Evolutionary conservation across 2,888 invertebrate genomes (phyloP), one percentile per base, ranked within the genome.

Genomic region (Ochropleura plecta): DNA sequence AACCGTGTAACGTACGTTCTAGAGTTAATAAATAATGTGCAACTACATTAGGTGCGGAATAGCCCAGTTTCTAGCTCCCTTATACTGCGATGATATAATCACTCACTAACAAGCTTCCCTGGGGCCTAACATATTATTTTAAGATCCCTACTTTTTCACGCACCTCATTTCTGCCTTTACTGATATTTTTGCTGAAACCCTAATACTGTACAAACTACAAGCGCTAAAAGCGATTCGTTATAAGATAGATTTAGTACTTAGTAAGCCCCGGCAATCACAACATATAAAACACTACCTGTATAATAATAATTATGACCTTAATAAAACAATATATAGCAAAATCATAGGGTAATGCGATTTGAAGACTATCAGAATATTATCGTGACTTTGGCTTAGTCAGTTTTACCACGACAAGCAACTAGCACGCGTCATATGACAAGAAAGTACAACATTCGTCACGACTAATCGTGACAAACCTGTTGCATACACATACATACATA

Each of bases 1-100:
- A 30, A 94, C 91, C 89, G 83, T 91, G 89, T 92, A 92, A 90
- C 88, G 88, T 91, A 89, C 86, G 72, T 83, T 84, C 76, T 92
- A 89, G 91, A 91, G 81, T 86, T 86, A 87, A 74, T 72, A 59
- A 87, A 74, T 72, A 59, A 57, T 84, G 66, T 74, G 69, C 70
- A 84, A 78, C 64, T 72, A 71, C 68, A 68, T 73, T 82, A 82
- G 85, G 73, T 76, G 81, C 74, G 79, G 66, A 77, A 66, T 78
- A 82, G 86, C 87, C 89, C 81, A 86, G 84, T 77, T 14, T 67
- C 46, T 73, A 69, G 68, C 69, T 62, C 46, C 64, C 49, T 67
- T 69, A 16, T 68, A 59, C 48, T 67, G 70, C 80, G 20, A 73
- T 78, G 73, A 55, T 85, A 60, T 70, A 67, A 46, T 67, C 60